Evolutionary conservation across 1,140 invertebrate species (phyloP).

Genomic region (Parasteatoda tepidariorum): DNA sequence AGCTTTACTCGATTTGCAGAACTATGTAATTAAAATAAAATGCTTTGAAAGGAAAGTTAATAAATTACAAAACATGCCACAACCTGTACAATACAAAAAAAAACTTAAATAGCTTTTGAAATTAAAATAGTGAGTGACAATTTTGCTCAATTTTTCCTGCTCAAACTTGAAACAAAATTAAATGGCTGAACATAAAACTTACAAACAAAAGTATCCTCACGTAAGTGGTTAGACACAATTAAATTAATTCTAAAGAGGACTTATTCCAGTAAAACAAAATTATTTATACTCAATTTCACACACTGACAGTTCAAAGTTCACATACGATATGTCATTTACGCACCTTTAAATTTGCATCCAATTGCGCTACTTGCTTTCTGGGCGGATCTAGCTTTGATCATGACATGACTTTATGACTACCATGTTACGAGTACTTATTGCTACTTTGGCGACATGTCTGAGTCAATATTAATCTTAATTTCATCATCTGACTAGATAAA

Average conservation of each 20-base stretch:
- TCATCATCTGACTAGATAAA: too few species aligned
- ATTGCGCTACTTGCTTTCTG: not conserved
- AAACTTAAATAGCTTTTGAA: not conserved
- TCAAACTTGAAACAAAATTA: not conserved
- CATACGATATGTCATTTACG: not conserved
- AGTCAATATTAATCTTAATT: too few species aligned
- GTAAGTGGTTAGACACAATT: not conserved
- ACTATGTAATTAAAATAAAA: not conserved
- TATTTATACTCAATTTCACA: not conserved
- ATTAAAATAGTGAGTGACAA: not conserved
- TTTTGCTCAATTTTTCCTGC: not conserved
- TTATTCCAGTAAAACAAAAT: not conserved
- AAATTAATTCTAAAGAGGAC: not conserved
- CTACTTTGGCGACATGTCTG: too few species aligned
- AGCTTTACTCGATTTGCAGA: too few species aligned
- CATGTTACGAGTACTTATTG: too few species aligned
- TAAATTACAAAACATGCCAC: too few species aligned
- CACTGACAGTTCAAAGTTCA: not conserved
- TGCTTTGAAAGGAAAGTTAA: not conserved
- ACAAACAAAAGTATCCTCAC: not conserved
- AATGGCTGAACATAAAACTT: not conserved
- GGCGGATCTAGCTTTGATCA: not conserved
- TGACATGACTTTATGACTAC: not conserved
- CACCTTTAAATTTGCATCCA: not conserved
- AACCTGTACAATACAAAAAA: not conserved